Percentiles rank a stretch among this genome's conserved stretches.
These are phyloP conservation scores for Oostethus manadensis DNA, from an alignment of 2,113 vertebrate genomes.

Conservation along the genomic window DNA sequence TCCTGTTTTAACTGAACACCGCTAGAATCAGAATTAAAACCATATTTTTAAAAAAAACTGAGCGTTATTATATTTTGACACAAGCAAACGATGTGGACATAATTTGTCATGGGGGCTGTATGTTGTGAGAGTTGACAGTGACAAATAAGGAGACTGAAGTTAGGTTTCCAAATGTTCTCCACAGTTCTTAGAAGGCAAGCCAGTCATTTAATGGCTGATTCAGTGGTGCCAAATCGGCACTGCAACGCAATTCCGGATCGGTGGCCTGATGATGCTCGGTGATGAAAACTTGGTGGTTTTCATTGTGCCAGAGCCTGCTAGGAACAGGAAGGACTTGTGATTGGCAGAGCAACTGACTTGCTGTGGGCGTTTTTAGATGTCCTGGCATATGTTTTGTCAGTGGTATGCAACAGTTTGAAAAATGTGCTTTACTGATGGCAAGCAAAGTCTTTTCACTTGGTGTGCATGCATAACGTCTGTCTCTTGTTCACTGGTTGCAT, in stretches of 20 bases:
- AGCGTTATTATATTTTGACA: too few relatives aligned
- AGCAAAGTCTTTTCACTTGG: conserved; percentile 78
- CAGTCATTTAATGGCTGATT: conserved; percentile 48
- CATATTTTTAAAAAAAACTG: too few relatives aligned
- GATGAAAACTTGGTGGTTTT: conserved; percentile 55
- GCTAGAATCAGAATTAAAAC: too few relatives aligned
- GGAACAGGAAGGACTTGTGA: conserved; percentile 29
- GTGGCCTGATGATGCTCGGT: conserved; percentile 54
- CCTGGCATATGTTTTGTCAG: neutral
- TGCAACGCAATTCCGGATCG: conserved; percentile 42
- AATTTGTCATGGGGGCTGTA: too few relatives aligned
- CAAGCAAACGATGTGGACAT: too few relatives aligned
- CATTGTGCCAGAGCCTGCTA: conserved; percentile 25
- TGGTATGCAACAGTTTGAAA: conserved; percentile 63
- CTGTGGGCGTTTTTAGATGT: conserved; percentile 26
- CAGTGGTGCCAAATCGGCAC: conserved; percentile 45
- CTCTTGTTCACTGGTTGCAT: conserved; percentile 70
- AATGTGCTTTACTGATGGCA: conserved; percentile 70
- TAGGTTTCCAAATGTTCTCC: conserved; percentile 46
- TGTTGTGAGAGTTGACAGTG: too few relatives aligned
- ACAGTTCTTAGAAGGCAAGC: conserved; percentile 43
- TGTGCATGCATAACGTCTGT: conserved; percentile 83
- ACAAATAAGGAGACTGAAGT: conserved; percentile 49
- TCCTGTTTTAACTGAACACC: too few relatives aligned
- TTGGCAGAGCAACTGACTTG: conserved; percentile 22